Evolutionary conservation across 2,888 invertebrate species (phyloP).

Genomic region (Malachius bipustulatus): DNA sequence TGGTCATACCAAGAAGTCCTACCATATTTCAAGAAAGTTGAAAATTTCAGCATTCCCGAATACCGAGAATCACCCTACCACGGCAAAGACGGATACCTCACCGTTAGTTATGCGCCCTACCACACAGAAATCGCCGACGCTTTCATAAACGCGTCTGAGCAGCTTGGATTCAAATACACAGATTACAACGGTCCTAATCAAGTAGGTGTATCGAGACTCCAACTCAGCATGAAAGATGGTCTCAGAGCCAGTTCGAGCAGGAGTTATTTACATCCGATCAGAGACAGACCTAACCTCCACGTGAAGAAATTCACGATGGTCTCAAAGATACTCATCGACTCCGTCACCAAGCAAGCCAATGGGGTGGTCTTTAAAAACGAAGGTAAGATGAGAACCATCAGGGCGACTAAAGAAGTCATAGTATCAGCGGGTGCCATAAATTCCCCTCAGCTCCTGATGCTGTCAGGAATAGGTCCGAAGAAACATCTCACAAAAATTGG

Average conservation of each 20-base stretch:
- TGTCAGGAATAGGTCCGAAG: slow-evolving; percentile 46
- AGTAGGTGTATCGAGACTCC: slow-evolving; percentile 42
- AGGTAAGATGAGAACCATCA: slow-evolving; percentile 26
- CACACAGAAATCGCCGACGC: slow-evolving; percentile 47
- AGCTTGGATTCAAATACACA: slow-evolving; percentile 49
- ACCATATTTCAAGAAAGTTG: slow-evolving; percentile 70
- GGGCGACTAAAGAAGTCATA: slow-evolving; percentile 45
- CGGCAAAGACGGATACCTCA: slow-evolving; percentile 43
- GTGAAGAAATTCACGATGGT: slow-evolving; percentile 41
- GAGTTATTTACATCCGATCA: slow-evolving; percentile 40
- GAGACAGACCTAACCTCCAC: slow-evolving; percentile 40
- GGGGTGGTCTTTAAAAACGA: slow-evolving; percentile 38
- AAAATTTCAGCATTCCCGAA: slow-evolving; percentile 76
- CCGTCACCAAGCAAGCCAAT: slow-evolving; percentile 31
- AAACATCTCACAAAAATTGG: slow-evolving; percentile 33
- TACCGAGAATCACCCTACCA: slow-evolving; percentile 41
- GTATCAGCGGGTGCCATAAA: slow-evolving; percentile 54
- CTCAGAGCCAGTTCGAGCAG: slow-evolving; percentile 39
- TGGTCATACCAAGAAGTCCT: slow-evolving; percentile 62
- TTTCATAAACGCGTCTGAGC: slow-evolving; percentile 50
- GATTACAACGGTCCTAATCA: slow-evolving; percentile 55
- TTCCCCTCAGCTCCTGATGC: slow-evolving; percentile 69
- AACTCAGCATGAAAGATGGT: slow-evolving; percentile 41
- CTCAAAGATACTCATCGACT: slow-evolving; percentile 36
- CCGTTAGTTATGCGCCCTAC: slow-evolving; percentile 45